Conservation (phyloP, 92 coral and sea anemone species). For the Palythoa grandis region DNA sequence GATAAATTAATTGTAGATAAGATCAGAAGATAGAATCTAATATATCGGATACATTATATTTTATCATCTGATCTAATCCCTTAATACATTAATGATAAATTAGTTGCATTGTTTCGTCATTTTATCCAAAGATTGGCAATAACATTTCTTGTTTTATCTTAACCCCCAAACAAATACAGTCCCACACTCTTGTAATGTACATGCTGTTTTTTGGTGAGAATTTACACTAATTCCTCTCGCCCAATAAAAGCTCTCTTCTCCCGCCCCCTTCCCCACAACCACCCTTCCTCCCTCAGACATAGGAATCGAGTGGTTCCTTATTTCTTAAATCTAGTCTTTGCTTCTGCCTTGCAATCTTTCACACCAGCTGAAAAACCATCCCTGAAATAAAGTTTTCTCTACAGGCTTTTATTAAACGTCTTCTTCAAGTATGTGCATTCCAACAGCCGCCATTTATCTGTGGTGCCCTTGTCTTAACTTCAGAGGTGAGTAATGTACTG, state of each 20-base stretch:
- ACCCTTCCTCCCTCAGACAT: neutral
- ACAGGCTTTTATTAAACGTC: constrained; percentile 93
- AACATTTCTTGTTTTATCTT: neutral
- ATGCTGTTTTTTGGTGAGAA: neutral
- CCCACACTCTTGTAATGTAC: neutral
- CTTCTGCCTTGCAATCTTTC: too few species aligned
- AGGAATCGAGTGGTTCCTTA: too few species aligned
- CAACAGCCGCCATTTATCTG: constrained; percentile 91
- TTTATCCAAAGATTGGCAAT: neutral
- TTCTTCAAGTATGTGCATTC: constrained; percentile 86
- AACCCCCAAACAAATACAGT: neutral
- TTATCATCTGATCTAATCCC: too few species aligned
- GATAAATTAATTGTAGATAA: too few species aligned
- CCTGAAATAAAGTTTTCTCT: neutral
- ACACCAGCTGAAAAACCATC: neutral
- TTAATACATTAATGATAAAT: too few species aligned
- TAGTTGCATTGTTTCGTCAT: neutral
- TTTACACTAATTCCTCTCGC: neutral
- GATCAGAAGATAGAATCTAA: too few species aligned
- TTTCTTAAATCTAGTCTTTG: too few species aligned
- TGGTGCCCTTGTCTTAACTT: constrained; percentile 79
- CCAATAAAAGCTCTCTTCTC: neutral
- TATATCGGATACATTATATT: too few species aligned
- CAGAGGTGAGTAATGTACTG: constrained; percentile 68
- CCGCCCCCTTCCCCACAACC: neutral